Evolutionary conservation across 2,797 vertebrate genomes (phyloP), one percentile per base, ranked within the genome.

Genomic region (Rhinophrynus dorsalis): DNA sequence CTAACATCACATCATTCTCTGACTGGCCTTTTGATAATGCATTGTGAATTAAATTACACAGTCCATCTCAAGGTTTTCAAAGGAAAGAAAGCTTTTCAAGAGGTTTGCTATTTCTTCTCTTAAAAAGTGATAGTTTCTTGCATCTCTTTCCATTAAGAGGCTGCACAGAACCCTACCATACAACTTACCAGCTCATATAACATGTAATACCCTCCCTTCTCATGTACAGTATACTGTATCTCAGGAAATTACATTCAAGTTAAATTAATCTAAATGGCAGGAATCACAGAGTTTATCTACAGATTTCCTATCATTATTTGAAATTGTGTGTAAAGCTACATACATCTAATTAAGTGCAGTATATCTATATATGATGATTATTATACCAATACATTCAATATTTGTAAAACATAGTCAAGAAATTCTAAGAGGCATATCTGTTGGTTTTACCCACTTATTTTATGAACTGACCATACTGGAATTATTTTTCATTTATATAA

Each of bases 21-120:
- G 48, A 35, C 57, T 18, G 61, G 54, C 24, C 42, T 72, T 73
- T 65, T 42, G 26, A 73, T 73, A 73, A 73, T 73, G 33, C 44
- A 45, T 58, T 11, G 38, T 59, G 52, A 73, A 73, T 65, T 50
- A 38, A 66, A 72, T 64, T 64, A 72, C 60, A 64, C 18, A 29
- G 23, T 5, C n/a, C 50, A 58, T 58, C 52, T 58, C 24, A 30
- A 57, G 60, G 33, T 33, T 73, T 72, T 65, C 44, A 44, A 66
- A 66, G 54, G 17, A 58, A 40, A 51, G 10, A 51, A 42, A 59
- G 21, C 60, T 32, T 65, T 65, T 64, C 17, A 65, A 65, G 54
- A 48, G 42, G 40, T 32, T 42, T 72, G 42, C 58, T 15, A 33
- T 52, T 58, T 71, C 24, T 59, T 42, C 60, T 48, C 24, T 50